A percentile compares a stretch with the other conserved stretches of the same genome.
Conservation (phyloP, 2,113 vertebrate genomes). For the Chaetodon auriga region DNA sequence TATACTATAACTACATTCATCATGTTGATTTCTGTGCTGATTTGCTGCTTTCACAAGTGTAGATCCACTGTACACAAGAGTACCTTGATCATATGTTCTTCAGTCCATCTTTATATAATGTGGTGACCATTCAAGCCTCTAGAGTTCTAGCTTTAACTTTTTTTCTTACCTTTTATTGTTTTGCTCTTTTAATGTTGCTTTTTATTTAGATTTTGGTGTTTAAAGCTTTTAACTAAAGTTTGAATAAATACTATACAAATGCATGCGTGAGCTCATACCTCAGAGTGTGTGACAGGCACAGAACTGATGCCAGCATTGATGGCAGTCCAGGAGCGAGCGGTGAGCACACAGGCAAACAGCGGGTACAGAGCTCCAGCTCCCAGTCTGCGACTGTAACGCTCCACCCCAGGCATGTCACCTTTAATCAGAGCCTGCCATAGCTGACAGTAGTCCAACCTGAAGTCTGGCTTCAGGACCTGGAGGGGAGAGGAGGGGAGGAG, state of each 20-base stretch:
- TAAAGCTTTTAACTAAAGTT: background rate
- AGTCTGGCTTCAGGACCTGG: slow-evolving; percentile 90
- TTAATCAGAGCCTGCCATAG: slow-evolving; percentile 96
- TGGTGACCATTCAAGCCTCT: background rate
- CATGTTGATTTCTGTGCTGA: background rate
- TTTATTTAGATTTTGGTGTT: background rate
- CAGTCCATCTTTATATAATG: too few relatives aligned
- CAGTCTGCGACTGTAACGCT: slow-evolving; percentile 90
- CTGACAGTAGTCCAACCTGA: slow-evolving; percentile 93
- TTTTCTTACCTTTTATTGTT: too few relatives aligned
- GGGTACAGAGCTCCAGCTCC: slow-evolving; percentile 94
- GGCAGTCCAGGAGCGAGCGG: slow-evolving; percentile 92
- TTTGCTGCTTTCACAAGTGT: background rate
- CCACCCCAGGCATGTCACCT: slow-evolving; percentile 88
- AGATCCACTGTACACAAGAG: background rate
- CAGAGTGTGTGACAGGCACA: slow-evolving; percentile 86
- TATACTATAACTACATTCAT: background rate
- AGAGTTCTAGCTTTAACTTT: background rate
- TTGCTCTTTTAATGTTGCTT: background rate
- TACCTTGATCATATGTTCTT: background rate
- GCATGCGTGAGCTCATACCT: slow-evolving; percentile 83
- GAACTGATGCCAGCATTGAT: slow-evolving; percentile 91
- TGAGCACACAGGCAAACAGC: slow-evolving; percentile 95
- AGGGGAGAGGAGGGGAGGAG: background rate
- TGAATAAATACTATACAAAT: background rate